Base-by-base conservation (phyloP, 2,113 vertebrate genomes). In the Tricholaema leucomelas region DNA sequence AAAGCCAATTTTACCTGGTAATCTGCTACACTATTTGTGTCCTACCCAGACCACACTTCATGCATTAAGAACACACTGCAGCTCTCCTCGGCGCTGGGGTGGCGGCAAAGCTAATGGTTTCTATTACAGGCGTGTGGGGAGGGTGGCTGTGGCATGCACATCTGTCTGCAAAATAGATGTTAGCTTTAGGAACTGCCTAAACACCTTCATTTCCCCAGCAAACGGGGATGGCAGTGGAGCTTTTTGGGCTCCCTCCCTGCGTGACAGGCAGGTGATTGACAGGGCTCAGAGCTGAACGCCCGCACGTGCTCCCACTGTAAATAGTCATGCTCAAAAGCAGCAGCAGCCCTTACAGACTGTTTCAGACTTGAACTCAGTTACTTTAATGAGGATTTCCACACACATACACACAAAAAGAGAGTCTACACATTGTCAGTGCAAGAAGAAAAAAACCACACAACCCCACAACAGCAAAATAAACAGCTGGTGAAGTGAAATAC, bases 1-100 rank as follows among this genome's bases (percentile, higher is more conserved):
- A 96, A 96, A 96, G 94, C 96, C 94, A 97, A 97, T 98, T 98
- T 97, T 96, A 96, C 97, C 96, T 95, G 95, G 97, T 97, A 97
- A 98, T 97, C 97, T 97, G 97, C 97, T 95, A 82, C 96, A 93
- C 97, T 97, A 95, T 96, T 96, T 95, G 96, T 79, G 93, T 96
- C 95, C 97, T 96, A 79, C 91, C 95, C 92, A 82, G 94, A 90
- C 90, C 90, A 93, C 90, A 76, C 93, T 85, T 85, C 93, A 90
- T 87, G 92, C 97, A 97, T 96, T 96, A 96, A 91, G 96, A 97
- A 94, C 44, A 63, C 95, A 69, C 91, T 87, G 93, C 87, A 86
- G 91, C 95, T 87, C 93, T 82, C 72, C 95, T 65, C 87, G 66
- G 77, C 65, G 74, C 94, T 64, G 46, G 90, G 95, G 92, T 65